Evolutionary conservation across 2,797 vertebrate species (phyloP).

Genomic region (Sebastes aleutianus): DNA sequence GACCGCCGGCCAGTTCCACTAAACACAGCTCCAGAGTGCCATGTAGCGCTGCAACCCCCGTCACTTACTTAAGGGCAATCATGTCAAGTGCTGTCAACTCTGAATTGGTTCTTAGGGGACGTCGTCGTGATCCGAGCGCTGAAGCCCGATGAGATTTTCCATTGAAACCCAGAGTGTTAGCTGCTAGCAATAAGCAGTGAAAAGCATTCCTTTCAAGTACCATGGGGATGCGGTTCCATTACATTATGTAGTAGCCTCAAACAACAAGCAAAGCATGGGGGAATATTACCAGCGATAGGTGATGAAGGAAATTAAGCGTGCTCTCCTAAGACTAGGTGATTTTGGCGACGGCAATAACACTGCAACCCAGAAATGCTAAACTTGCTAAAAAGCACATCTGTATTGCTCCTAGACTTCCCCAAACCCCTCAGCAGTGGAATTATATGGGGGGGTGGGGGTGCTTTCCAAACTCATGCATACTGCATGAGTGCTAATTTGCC

Average conservation of each 20-base stretch:
- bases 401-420: slow-evolving; percentile 46
- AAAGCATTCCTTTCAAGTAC: slow-evolving; percentile 42
- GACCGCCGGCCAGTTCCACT: slow-evolving; percentile 4
- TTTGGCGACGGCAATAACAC: slow-evolving; percentile 20
- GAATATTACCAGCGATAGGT: slow-evolving; percentile 36
- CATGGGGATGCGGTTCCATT: slow-evolving; percentile 33
- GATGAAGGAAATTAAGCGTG: slow-evolving; percentile 30
- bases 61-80: slow-evolving; percentile 59
- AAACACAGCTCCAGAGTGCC: slow-evolving; percentile 31
- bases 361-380: slow-evolving; percentile 45
- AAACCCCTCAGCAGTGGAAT: slow-evolving; percentile 48
- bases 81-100: slow-evolving; percentile 51
- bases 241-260: slow-evolving; percentile 28
- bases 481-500: slow-evolving; percentile 73
- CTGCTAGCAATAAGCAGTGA: slow-evolving; percentile 37
- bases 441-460: background rate
- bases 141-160: slow-evolving; percentile 20
- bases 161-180: slow-evolving; percentile 15
- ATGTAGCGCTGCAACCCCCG: slow-evolving; percentile 19
- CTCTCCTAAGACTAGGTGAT: slow-evolving; percentile 23
- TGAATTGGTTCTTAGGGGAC: slow-evolving; percentile 38
- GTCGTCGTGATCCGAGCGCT: slow-evolving; percentile 7
- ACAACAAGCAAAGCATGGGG: slow-evolving; percentile 18
- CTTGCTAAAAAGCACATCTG: slow-evolving; percentile 59
- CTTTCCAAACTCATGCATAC: slow-evolving; percentile 66